Percentiles rank a stretch among this genome's conserved stretches.
phyloP scores from a whole-genome alignment of 2,888 invertebrate species.

The Pseudococcus jackbeardsleyi region DNA sequence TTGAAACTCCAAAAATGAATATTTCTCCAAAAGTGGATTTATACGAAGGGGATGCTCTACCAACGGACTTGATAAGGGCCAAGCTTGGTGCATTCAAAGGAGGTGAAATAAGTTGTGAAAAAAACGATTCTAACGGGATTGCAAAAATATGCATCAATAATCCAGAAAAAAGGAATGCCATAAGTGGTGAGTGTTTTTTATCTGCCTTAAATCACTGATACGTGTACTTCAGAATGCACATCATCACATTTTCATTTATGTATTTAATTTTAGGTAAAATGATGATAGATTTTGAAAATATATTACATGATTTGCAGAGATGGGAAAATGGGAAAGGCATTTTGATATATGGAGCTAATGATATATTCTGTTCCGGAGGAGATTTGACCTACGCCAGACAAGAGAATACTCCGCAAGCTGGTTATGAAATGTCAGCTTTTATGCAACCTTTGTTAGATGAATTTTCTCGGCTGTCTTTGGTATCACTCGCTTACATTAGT shows the following conservation, averaged over 20 bases:
- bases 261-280: conserved; percentile 69
- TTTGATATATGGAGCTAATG: conserved; percentile 71
- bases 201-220: background rate
- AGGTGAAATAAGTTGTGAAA: conserved; percentile 69
- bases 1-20: background rate
- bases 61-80: background rate
- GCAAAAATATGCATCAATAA: conserved; percentile 71
- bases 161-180: conserved; percentile 71
- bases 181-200: conserved; percentile 70
- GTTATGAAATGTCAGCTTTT: conserved; percentile 70
- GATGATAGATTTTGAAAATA: conserved; percentile 72
- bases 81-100: conserved; percentile 66
- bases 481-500: conserved; percentile 72
- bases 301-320: conserved; percentile 70
- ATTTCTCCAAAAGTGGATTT: background rate
- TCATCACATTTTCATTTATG: background rate
- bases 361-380: conserved; percentile 74
- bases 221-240: background rate
- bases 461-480: conserved; percentile 71
- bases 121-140: conserved; percentile 70
- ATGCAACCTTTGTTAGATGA: conserved; percentile 71
- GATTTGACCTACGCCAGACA: conserved; percentile 71
- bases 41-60: conserved; percentile 12
- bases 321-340: conserved; percentile 72
- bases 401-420: conserved; percentile 69